These are phyloP conservation scores for Argya squamiceps DNA, from an alignment of 2,797 vertebrate genomes.

Conservation along the genomic window DNA sequence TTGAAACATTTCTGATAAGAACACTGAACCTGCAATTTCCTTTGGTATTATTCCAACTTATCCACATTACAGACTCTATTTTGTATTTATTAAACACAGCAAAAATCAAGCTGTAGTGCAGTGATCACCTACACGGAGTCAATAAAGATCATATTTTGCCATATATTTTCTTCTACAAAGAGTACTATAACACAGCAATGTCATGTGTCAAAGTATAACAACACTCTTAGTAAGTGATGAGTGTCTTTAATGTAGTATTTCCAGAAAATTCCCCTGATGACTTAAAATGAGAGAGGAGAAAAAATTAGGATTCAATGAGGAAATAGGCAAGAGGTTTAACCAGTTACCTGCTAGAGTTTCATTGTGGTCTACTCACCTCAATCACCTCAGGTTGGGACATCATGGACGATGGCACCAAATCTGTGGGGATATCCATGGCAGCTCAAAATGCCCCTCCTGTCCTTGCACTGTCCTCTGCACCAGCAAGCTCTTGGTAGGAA, in stretches of 20 bases:
- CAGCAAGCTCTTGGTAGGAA: background rate
- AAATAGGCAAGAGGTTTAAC: background rate
- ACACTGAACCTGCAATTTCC: background rate
- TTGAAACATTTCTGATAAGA: background rate
- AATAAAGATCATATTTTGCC: background rate
- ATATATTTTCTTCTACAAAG: background rate
- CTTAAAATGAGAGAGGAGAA: background rate
- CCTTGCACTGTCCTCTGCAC: background rate
- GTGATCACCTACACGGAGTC: background rate
- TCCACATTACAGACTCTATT: background rate
- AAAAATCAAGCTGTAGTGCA: background rate
- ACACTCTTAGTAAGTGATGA: background rate
- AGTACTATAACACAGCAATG: background rate
- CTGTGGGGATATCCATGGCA: slow-evolving; percentile 60
- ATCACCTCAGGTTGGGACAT: slow-evolving; percentile 71
- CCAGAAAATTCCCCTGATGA: background rate
- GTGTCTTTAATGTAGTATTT: background rate
- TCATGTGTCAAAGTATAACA: background rate
- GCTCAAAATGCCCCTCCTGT: background rate
- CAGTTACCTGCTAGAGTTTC: background rate
- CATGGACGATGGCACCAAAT: slow-evolving; percentile 57
- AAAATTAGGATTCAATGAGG: background rate
- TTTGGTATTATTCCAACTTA: background rate
- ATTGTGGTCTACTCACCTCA: background rate
- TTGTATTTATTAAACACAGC: background rate